Percentiles rank a stretch among this genome's conserved stretches.
phyloP scores from a whole-genome alignment of 2,888 invertebrate species.

The Pristionchus maxplancki region DNA sequence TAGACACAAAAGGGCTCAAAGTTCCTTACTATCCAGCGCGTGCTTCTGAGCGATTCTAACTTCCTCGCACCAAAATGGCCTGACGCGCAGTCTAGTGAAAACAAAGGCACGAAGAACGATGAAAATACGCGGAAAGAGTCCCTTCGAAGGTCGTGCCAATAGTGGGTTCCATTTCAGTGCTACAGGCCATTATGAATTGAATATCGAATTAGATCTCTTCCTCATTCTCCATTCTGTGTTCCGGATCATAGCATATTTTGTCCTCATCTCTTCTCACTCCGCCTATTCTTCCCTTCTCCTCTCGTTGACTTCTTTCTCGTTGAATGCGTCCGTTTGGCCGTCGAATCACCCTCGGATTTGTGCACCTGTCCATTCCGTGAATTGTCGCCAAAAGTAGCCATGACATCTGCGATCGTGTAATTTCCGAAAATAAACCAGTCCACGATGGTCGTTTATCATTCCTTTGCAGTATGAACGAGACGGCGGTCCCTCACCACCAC shows the following conservation, averaged over 20 bases:
- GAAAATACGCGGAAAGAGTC: background rate
- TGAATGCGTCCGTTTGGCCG: background rate
- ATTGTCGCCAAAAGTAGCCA: constrained; percentile 2
- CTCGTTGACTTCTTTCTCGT: background rate
- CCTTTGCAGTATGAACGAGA: background rate
- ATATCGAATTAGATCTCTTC: background rate
- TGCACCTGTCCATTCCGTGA: constrained; percentile 19
- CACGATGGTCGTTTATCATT: background rate
- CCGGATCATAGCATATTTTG: background rate
- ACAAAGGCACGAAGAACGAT: background rate
- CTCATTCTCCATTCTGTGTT: background rate
- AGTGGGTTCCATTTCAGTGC: background rate
- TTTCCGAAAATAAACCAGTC: background rate
- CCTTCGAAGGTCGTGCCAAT: background rate
- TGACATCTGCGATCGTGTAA: background rate
- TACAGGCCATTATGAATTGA: background rate
- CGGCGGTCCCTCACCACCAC: background rate
- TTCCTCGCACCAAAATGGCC: background rate
- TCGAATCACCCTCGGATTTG: background rate
- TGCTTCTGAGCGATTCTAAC: background rate
- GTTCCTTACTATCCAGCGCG: background rate
- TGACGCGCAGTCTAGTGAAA: background rate
- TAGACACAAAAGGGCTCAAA: too few species aligned
- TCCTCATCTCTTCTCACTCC: background rate
- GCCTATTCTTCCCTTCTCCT: background rate